Evolutionary conservation across 2,888 invertebrate genomes (phyloP).

Genomic region (Lasioglossum malachurum): DNA sequence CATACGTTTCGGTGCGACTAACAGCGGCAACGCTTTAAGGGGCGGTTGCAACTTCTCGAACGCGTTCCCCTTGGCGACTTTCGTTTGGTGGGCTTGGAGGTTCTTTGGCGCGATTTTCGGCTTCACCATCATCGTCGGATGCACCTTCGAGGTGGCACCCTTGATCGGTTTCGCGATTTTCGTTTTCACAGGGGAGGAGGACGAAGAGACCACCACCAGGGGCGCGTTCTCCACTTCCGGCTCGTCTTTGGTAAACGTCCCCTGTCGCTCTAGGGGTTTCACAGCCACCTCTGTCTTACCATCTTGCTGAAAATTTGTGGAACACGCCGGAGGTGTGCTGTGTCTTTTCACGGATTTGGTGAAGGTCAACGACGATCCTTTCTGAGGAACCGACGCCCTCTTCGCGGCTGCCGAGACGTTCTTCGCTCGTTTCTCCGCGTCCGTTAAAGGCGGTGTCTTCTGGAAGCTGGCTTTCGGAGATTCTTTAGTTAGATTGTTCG

Average conservation of each 20-base stretch:
- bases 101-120: constrained; percentile 73
- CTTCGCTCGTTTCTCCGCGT: constrained; percentile 66
- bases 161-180: constrained; percentile 79
- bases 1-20: constrained; percentile 59
- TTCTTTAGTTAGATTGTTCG: constrained; percentile 53
- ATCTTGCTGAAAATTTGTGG: constrained; percentile 58
- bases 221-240: constrained; percentile 83
- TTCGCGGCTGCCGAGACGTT: constrained; percentile 71
- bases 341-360: constrained; percentile 79
- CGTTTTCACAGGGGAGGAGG: constrained; percentile 76
- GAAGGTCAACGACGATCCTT: constrained; percentile 75
- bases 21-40: constrained; percentile 61
- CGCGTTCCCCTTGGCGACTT: constrained; percentile 69
- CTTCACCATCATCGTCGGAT: constrained; percentile 63
- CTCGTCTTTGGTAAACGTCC: constrained; percentile 96
- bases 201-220: constrained; percentile 76
- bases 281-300: constrained; percentile 62
- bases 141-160: constrained; percentile 73
- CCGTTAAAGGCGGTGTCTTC: constrained; percentile 59
- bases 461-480: constrained; percentile 77
- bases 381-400: constrained; percentile 78
- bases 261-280: constrained; percentile 91
- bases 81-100: constrained; percentile 70
- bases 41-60: constrained; percentile 73
- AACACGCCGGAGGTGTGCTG: constrained; percentile 65